Conservation (phyloP, 2,888 invertebrate genomes). For the Erpobdella octoculata region DNA sequence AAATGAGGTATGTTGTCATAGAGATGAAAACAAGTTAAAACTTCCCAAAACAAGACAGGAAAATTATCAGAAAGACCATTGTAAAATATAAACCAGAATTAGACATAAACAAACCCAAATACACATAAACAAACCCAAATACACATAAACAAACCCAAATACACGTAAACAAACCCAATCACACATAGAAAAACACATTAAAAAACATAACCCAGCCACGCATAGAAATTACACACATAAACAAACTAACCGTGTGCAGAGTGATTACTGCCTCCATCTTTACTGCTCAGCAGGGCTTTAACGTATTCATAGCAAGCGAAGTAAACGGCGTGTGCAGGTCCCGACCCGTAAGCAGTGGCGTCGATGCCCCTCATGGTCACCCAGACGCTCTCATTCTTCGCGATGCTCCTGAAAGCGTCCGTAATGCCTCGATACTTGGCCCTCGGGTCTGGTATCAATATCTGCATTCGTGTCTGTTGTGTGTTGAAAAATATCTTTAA, state of each 20-base stretch:
- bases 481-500: neutral
- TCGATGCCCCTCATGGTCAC: conserved; percentile 84
- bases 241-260: conserved; percentile 34
- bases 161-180: too few species aligned
- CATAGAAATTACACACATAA: too few species aligned
- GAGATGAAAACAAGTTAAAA: too few species aligned
- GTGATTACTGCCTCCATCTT: conserved; percentile 31
- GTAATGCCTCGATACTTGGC: conserved; percentile 68
- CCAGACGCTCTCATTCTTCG: conserved; percentile 78
- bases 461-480: conserved; percentile 91
- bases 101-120: too few species aligned
- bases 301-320: conserved; percentile 93
- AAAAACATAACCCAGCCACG: too few species aligned
- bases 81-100: too few species aligned
- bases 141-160: too few species aligned
- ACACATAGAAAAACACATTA: too few species aligned
- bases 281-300: conserved; percentile 55
- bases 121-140: too few species aligned
- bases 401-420: conserved; percentile 78
- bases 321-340: conserved; percentile 96
- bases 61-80: too few species aligned
- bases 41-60: too few species aligned
- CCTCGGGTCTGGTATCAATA: conserved; percentile 69
- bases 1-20: too few species aligned
- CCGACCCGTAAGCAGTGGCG: conserved; percentile 83